phyloP scores from a whole-genome alignment of 2,888 invertebrate species.

The Dione juno region DNA sequence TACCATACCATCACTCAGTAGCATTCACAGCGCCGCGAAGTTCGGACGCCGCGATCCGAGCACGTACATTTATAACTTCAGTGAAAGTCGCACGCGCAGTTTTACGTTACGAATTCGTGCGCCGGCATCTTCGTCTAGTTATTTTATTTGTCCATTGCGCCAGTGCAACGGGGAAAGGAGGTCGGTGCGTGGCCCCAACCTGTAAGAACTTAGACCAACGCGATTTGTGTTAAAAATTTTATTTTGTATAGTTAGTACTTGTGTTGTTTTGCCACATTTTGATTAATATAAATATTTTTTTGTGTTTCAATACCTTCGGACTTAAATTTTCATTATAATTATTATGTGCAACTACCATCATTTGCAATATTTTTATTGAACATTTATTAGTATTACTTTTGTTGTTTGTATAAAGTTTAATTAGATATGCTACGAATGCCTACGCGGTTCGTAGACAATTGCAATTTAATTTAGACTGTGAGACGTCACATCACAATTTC shows the following conservation, averaged over 20 bases:
- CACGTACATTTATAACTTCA: slow-evolving; percentile 59
- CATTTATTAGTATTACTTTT: background rate
- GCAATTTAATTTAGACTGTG: background rate
- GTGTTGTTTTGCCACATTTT: slow-evolving; percentile 63
- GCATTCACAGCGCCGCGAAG: slow-evolving; percentile 69
- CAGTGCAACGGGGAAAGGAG: slow-evolving; percentile 81
- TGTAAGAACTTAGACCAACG: slow-evolving; percentile 61
- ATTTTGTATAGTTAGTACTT: slow-evolving; percentile 58
- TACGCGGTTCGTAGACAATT: slow-evolving; percentile 55
- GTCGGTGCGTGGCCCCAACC: slow-evolving; percentile 71
- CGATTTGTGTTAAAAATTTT: slow-evolving; percentile 63
- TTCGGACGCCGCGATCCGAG: slow-evolving; percentile 68
- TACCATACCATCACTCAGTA: slow-evolving; percentile 58
- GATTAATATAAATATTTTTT: slow-evolving; percentile 2
- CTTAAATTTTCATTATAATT: slow-evolving; percentile 15
- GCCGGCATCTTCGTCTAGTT: slow-evolving; percentile 79
- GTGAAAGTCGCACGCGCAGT: slow-evolving; percentile 79
- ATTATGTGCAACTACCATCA: slow-evolving; percentile 30
- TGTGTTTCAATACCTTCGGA: slow-evolving; percentile 14
- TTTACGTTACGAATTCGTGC: slow-evolving; percentile 74
- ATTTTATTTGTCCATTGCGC: slow-evolving; percentile 80
- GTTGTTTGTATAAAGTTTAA: slow-evolving; percentile 3
- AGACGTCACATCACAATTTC: background rate
- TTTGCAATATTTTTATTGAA: background rate
- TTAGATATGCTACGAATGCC: slow-evolving; percentile 55